phyloP scores from a whole-genome alignment of 2,113 vertebrate species.

The Bolborhynchus lineola region DNA sequence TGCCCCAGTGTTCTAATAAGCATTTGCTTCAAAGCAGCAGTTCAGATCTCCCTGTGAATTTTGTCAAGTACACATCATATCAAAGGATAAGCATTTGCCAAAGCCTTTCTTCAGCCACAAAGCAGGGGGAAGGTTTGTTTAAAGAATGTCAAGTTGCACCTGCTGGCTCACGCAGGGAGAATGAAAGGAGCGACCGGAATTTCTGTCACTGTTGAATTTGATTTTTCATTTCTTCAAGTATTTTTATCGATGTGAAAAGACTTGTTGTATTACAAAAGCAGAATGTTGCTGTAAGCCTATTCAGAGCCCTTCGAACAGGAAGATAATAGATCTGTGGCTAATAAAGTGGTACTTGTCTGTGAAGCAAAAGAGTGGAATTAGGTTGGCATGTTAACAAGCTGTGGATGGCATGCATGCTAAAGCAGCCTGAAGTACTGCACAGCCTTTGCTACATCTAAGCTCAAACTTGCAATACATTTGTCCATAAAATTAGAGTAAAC shows the following conservation, averaged over 20 bases:
- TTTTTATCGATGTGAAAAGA: conserved; percentile 68
- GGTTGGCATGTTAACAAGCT: conserved; percentile 48
- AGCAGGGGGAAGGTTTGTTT: conserved; percentile 70
- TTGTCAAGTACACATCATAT: conserved; percentile 76
- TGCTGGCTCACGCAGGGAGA: conserved; percentile 60
- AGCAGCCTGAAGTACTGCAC: neutral
- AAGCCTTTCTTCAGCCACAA: conserved; percentile 72
- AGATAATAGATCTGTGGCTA: conserved; percentile 60
- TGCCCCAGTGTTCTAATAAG: conserved; percentile 72
- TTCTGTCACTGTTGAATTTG: conserved; percentile 69
- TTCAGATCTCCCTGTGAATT: conserved; percentile 74
- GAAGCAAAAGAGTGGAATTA: conserved; percentile 68
- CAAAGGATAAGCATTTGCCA: conserved; percentile 77
- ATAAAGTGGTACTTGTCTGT: conserved; percentile 68
- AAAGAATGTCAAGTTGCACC: conserved; percentile 73
- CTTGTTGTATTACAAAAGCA: conserved; percentile 48
- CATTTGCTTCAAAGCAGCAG: conserved; percentile 72
- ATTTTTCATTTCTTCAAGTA: conserved; percentile 66
- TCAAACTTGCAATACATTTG: neutral
- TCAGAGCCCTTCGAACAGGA: conserved; percentile 53
- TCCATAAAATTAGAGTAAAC: neutral
- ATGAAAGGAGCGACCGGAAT: conserved; percentile 71
- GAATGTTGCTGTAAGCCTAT: conserved; percentile 50
- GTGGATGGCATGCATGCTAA: neutral
- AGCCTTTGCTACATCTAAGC: neutral